Base-by-base conservation (phyloP, 2,888 invertebrate species). In the Arge pagana region DNA sequence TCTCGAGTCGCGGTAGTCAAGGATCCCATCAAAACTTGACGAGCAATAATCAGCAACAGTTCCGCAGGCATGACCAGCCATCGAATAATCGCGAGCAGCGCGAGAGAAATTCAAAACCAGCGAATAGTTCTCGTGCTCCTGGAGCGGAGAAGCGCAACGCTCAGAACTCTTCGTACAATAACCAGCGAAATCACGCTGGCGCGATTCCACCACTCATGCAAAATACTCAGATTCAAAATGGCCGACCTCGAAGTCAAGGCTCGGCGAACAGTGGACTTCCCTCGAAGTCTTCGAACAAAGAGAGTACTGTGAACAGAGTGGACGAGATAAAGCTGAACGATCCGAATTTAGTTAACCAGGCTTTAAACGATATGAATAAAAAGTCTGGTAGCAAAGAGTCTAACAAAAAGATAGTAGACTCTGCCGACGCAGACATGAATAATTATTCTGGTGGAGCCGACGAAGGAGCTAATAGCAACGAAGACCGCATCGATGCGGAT, bases 281-380 rank as follows among this genome's bases (percentile, higher is more conserved):
- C 19, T 61, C 58, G 2, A 71, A 62, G 30, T 52, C 61, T 7
- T 43, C 62, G 7, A 71, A 72, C 23, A 79, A 77, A 59, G 79
- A 71, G 21, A 51, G 50, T 2, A 71, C 77, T 28, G 80, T 82
- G 6, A 81, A 79, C 65, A 74, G 81, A 33, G 76, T 82, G 24
- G 81, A 82, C 57, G 80, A 81, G 51, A 80, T 83, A n/a, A 81
- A 82, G 56, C 68, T 79, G 15, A 77, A 73, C 59, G 82, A 83
- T 64, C 79, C 79, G 24, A 79, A 77, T 58, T 74, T 79, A 35
- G 79, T 83, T n/a, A 80, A 81, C 59, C 82, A 82, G 63, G 78
- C 77, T 1, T 67, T 81, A 21, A 78, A 77, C 18, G 80, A 80
- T 42, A 68, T 79, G 15, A 78, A 76, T 54, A 76, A 71, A 39